These are phyloP conservation scores for Dasysyrphus albostriatus DNA, from an alignment of 2,888 invertebrate species.

Conservation along the genomic window DNA sequence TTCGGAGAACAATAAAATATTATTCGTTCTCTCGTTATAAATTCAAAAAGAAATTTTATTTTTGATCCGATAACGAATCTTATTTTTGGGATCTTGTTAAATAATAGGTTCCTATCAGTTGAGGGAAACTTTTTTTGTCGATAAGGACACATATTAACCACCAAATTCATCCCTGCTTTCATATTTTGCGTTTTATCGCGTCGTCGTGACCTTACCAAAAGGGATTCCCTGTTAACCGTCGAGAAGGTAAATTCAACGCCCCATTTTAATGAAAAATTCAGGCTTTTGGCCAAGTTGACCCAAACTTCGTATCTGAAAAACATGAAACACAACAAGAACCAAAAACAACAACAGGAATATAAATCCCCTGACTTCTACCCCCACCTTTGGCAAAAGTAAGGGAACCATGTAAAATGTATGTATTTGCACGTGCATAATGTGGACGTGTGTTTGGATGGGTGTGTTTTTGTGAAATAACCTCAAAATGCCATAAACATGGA, in stretches of 20 bases:
- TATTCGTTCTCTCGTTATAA: no score
- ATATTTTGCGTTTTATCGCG: background rate
- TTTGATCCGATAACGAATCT: no score
- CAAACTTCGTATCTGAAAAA: slow-evolving; percentile 41
- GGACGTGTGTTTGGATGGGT: background rate
- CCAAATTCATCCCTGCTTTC: background rate
- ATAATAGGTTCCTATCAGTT: no score
- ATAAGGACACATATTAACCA: background rate
- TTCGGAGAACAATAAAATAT: no score
- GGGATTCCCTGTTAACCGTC: slow-evolving; percentile 27
- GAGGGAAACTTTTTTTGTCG: no score
- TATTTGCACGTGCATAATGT: slow-evolving; percentile 64
- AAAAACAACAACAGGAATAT: slow-evolving; percentile 28
- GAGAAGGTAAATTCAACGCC: slow-evolving; percentile 41
- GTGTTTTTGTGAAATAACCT: slow-evolving; percentile 59
- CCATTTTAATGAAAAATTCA: slow-evolving; percentile 67
- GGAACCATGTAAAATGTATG: slow-evolving; percentile 61
- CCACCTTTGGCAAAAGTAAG: slow-evolving; percentile 68
- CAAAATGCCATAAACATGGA: slow-evolving; percentile 75
- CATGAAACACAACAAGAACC: slow-evolving; percentile 31
- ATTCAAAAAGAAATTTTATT: no score
- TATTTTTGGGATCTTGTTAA: no score
- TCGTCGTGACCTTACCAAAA: slow-evolving; percentile 31
- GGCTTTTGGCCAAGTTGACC: slow-evolving; percentile 72
- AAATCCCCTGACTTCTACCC: slow-evolving; percentile 47